Conservation (phyloP, 2,888 invertebrate species). For the Amphipoea lucens region DNA sequence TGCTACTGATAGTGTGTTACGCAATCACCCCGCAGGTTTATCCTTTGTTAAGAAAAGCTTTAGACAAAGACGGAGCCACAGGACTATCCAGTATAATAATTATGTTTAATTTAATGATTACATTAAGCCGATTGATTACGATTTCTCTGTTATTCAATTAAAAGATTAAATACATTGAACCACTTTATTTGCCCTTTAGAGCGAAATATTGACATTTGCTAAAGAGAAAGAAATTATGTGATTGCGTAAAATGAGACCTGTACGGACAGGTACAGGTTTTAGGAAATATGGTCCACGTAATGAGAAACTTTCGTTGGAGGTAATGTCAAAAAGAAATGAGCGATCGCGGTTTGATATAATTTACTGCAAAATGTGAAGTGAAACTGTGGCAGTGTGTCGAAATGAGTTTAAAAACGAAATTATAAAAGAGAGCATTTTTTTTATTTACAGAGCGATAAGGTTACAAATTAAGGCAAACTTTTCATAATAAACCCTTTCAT, state of each 20-base stretch:
- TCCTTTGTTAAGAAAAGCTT: not conserved
- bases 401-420: slow-evolving; percentile 25
- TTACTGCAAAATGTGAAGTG: slow-evolving; percentile 55
- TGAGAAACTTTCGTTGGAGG: slow-evolving; percentile 54
- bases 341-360: slow-evolving; percentile 65
- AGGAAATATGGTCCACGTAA: slow-evolving; percentile 66
- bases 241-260: slow-evolving; percentile 62
- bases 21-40: not conserved
- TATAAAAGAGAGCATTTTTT: not conserved
- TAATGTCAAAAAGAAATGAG: slow-evolving; percentile 67
- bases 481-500: no score
- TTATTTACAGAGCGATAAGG: not conserved
- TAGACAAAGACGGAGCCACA: not conserved
- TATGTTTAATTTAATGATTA: slow-evolving; percentile 23
- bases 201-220: slow-evolving; percentile 63
- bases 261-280: slow-evolving; percentile 53
- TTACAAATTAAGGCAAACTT: not conserved
- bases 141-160: slow-evolving; percentile 40
- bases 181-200: slow-evolving; percentile 63
- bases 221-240: slow-evolving; percentile 60
- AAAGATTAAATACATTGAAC: slow-evolving; percentile 42
- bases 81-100: not conserved
- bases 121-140: slow-evolving; percentile 22
- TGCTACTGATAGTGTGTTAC: no score
- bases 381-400: slow-evolving; percentile 45